Evolutionary conservation across 1,140 invertebrate species (phyloP).

Genomic region (Drosophila sp.): DNA sequence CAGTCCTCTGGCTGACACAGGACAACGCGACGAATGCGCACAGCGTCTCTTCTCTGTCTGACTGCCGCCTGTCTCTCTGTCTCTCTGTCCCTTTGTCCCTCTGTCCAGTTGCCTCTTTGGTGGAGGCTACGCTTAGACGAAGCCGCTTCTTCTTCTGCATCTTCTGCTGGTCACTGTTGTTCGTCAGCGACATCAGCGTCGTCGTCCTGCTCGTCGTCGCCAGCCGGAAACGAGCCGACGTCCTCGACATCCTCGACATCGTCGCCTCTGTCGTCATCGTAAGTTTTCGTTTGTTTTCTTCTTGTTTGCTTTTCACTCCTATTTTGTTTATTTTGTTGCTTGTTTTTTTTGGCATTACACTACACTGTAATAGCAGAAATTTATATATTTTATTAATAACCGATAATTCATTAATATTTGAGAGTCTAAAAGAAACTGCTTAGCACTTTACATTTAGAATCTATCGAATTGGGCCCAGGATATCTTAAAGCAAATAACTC

Average conservation of each 20-base stretch:
- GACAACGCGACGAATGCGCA: conserved; percentile 47
- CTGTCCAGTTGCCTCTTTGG: conserved; percentile 43
- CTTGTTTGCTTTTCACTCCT: not conserved
- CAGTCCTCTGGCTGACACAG: conserved; percentile 8
- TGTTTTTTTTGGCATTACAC: conserved; percentile 16
- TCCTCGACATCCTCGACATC: conserved; percentile 47
- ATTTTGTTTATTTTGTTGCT: conserved; percentile 38
- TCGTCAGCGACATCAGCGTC: conserved; percentile 71
- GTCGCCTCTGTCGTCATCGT: conserved; percentile 57
- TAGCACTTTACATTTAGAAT: no score
- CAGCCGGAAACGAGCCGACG: conserved; percentile 49
- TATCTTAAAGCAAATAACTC: no score
- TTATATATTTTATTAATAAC: no score
- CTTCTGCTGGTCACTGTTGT: conserved; percentile 45
- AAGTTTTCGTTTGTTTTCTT: conserved; percentile 53
- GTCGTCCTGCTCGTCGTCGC: conserved; percentile 12
- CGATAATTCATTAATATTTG: no score
- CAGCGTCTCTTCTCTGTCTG: conserved; percentile 20
- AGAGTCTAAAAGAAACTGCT: no score
- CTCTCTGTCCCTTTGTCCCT: not conserved
- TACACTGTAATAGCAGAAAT: conserved; percentile 3
- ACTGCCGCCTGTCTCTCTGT: conserved; percentile 1
- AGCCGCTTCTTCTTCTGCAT: conserved; percentile 12
- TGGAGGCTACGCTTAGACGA: conserved; percentile 60
- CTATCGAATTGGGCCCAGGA: no score